A percentile compares a stretch with the other conserved stretches of the same genome.
Evolutionary conservation across 1,140 invertebrate species (phyloP).

Genomic region (Pentalonia nigronervosa): DNA sequence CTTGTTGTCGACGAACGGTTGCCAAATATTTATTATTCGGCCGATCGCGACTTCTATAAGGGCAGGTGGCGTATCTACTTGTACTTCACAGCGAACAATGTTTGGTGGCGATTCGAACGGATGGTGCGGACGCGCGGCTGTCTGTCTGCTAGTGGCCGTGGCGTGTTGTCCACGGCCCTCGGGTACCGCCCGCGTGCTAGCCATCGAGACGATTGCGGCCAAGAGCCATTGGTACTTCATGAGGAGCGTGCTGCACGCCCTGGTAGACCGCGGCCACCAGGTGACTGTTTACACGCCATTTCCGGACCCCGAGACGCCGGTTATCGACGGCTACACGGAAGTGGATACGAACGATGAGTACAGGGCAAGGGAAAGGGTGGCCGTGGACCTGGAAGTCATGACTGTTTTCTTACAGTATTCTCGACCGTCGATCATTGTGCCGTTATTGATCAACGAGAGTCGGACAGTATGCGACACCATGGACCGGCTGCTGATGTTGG

Average conservation of each 20-base stretch:
- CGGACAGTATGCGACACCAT: neutral
- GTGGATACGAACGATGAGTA: neutral
- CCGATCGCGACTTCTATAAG: no score
- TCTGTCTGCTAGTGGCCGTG: neutral
- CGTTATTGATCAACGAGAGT: neutral
- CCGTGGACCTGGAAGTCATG: neutral
- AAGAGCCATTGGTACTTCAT: slow-evolving; percentile 64
- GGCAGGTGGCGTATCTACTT: no score
- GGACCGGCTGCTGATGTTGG: neutral
- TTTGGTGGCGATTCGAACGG: no score
- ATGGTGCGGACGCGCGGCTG: neutral
- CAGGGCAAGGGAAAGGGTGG: no score
- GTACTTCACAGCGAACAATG: no score
- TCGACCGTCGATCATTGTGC: neutral
- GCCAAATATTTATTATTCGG: slow-evolving; percentile 62
- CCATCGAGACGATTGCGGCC: slow-evolving; percentile 60
- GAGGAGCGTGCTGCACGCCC: slow-evolving; percentile 61
- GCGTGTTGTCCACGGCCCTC: neutral
- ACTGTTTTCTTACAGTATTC: neutral
- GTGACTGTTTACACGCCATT: slow-evolving; percentile 47
- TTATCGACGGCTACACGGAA: neutral
- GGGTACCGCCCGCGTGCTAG: slow-evolving; percentile 57
- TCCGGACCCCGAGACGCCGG: neutral
- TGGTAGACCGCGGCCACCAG: slow-evolving; percentile 31
- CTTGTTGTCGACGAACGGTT: no score